Percentiles rank a stretch among this genome's conserved stretches.
Evolutionary conservation across 2,888 invertebrate genomes (phyloP).

Genomic region (Sarcophaga caerulescens): DNA sequence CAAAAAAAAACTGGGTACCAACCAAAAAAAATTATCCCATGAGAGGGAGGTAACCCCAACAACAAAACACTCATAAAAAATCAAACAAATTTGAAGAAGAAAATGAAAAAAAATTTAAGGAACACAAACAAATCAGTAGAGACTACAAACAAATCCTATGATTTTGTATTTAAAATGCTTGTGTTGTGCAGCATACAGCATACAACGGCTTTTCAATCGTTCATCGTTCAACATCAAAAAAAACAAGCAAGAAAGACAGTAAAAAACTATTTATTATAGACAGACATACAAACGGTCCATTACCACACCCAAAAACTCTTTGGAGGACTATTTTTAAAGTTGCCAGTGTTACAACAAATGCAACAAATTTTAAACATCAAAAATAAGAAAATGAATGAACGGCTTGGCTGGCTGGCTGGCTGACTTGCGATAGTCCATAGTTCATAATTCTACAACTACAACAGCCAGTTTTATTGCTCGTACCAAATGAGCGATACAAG

Average conservation of each 20-base stretch:
- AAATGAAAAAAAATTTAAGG: background rate
- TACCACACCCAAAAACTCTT: slow-evolving; percentile 65
- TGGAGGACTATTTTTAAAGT: slow-evolving; percentile 51
- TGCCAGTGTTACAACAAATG: slow-evolving; percentile 24
- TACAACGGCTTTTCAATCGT: background rate
- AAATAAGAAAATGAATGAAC: slow-evolving; percentile 56
- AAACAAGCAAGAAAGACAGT: background rate
- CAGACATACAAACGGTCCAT: slow-evolving; percentile 54
- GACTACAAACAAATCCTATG: background rate
- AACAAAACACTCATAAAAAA: slow-evolving; percentile 42
- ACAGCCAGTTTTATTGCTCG: slow-evolving; percentile 52
- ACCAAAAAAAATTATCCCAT: slow-evolving; percentile 27
- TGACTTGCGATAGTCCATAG: background rate
- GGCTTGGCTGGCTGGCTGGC: slow-evolving; percentile 30
- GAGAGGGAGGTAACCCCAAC: slow-evolving; percentile 7
- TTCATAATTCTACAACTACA: slow-evolving; percentile 13
- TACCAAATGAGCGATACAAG: slow-evolving; percentile 54
- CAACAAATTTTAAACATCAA: slow-evolving; percentile 52
- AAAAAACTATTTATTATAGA: slow-evolving; percentile 50
- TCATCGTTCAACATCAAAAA: background rate
- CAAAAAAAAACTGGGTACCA: background rate
- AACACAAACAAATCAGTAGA: background rate
- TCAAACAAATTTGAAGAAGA: slow-evolving; percentile 9
- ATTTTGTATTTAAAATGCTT: slow-evolving; percentile 23
- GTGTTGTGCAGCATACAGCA: background rate